Evolutionary conservation across 2,888 invertebrate genomes (phyloP).

Genomic region (Yponomeuta plumbellus): DNA sequence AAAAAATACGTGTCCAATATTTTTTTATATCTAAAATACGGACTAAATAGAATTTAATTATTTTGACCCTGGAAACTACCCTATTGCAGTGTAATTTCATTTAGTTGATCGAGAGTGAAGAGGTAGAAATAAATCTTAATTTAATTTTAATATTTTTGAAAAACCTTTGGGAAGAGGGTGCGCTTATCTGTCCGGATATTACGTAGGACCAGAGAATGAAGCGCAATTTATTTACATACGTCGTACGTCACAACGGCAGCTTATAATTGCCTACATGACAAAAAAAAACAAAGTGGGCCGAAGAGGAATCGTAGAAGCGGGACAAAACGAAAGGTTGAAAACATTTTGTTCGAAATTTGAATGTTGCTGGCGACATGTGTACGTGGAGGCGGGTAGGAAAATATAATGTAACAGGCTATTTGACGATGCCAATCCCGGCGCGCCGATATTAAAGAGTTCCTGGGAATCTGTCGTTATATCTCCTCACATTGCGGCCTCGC

Average conservation of each 20-base stretch:
- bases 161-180: too few relatives aligned
- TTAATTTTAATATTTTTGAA: too few relatives aligned
- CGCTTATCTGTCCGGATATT: too few relatives aligned
- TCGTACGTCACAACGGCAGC: not conserved
- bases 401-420: slow-evolving; percentile 8
- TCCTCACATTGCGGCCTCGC: not conserved
- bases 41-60: too few relatives aligned
- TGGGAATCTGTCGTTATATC: not conserved
- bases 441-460: not conserved
- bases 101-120: too few relatives aligned
- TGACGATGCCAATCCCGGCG: not conserved
- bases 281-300: not conserved
- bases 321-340: not conserved
- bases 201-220: too few relatives aligned
- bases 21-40: too few relatives aligned
- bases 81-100: too few relatives aligned
- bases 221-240: too few relatives aligned
- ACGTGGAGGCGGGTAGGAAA: slow-evolving; percentile 12
- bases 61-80: too few relatives aligned
- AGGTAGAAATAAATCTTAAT: too few relatives aligned
- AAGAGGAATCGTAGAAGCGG: not conserved
- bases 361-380: slow-evolving; percentile 5
- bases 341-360: slow-evolving; percentile 5
- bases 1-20: too few relatives aligned
- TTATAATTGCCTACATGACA: not conserved